A percentile compares a stretch with the other conserved stretches of the same genome.
These are phyloP conservation scores for Nymphalis polychloros DNA, from an alignment of 2,888 invertebrate species.

Conservation along the genomic window DNA sequence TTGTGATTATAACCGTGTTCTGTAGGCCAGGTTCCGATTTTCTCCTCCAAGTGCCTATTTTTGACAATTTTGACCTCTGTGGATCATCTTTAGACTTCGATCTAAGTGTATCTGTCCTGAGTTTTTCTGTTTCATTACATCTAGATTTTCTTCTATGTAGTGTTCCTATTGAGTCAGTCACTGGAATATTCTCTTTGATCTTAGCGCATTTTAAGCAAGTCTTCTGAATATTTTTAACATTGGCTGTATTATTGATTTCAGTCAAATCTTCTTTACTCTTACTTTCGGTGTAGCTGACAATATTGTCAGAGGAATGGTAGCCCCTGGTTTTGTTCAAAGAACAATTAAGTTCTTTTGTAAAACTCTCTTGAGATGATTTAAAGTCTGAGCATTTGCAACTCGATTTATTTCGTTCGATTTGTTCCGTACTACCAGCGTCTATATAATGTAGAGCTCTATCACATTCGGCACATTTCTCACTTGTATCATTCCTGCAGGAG, in stretches of 20 bases:
- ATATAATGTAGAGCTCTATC: conserved; percentile 71
- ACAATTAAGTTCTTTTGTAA: conserved; percentile 66
- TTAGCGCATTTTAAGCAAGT: conserved; percentile 77
- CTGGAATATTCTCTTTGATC: conserved; percentile 77
- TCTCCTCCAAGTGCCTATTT: conserved; percentile 85
- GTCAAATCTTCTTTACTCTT: conserved; percentile 68
- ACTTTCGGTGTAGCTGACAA: conserved; percentile 64
- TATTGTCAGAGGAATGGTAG: conserved; percentile 76
- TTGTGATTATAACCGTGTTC: conserved; percentile 63
- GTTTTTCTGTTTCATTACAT: conserved; percentile 63
- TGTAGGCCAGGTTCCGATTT: conserved; percentile 87
- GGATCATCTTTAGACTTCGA: conserved; percentile 79
- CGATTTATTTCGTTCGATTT: conserved; percentile 64
- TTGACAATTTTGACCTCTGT: conserved; percentile 71
- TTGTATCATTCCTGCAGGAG: conserved; percentile 55
- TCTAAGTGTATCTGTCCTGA: conserved; percentile 69
- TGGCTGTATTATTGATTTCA: conserved; percentile 61
- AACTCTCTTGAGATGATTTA: conserved; percentile 75
- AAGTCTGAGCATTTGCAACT: conserved; percentile 72
- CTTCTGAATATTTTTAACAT: conserved; percentile 65
- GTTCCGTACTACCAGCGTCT: conserved; percentile 68
- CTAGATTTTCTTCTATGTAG: conserved; percentile 64
- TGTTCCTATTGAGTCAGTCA: conserved; percentile 58
- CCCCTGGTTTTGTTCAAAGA: conserved; percentile 69
- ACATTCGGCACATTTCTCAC: conserved; percentile 71